phyloP scores from a whole-genome alignment of 2,113 vertebrate genomes.

The Cercocebus atys region DNA sequence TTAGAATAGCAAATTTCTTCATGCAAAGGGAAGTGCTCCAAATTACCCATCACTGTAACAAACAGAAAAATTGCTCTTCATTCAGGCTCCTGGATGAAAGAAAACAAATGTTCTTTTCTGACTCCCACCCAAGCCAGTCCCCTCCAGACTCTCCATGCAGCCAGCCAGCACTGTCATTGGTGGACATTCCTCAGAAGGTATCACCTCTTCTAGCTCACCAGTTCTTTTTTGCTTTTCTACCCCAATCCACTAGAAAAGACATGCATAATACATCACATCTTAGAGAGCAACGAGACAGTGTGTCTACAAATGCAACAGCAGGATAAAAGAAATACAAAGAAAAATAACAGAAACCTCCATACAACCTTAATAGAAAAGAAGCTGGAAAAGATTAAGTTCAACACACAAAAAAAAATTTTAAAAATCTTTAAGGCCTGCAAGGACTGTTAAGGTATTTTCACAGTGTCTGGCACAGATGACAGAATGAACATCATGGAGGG shows the following conservation, averaged over 20 bases:
- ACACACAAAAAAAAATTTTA: constrained; percentile 25
- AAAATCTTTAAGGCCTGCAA: constrained; percentile 59
- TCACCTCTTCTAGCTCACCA: constrained; percentile 14
- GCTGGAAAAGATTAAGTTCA: constrained; percentile 75
- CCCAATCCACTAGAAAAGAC: constrained; percentile 10
- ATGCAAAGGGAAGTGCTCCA: constrained; percentile 72
- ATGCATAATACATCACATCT: constrained; percentile 60
- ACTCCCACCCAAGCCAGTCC: not conserved
- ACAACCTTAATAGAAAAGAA: constrained; percentile 65
- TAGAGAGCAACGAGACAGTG: not conserved
- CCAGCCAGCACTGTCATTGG: not conserved
- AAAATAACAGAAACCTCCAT: constrained; percentile 43
- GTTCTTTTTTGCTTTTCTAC: not conserved
- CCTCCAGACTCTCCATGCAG: not conserved
- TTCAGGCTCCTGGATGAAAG: constrained; percentile 48
- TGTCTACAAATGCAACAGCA: constrained; percentile 67
- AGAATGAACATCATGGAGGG: constrained; percentile 58
- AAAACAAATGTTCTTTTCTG: constrained; percentile 12
- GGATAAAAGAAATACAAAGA: constrained; percentile 63
- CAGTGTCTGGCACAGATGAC: constrained; percentile 45
- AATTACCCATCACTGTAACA: constrained; percentile 71
- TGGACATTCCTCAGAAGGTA: not conserved
- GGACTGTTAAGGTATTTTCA: constrained; percentile 61
- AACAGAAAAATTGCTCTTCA: constrained; percentile 74
- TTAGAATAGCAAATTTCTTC: constrained; percentile 79